Percentiles rank a stretch among this genome's conserved stretches.
phyloP scores from a whole-genome alignment of 2,888 invertebrate species.

The Eupithecia abbreviata region DNA sequence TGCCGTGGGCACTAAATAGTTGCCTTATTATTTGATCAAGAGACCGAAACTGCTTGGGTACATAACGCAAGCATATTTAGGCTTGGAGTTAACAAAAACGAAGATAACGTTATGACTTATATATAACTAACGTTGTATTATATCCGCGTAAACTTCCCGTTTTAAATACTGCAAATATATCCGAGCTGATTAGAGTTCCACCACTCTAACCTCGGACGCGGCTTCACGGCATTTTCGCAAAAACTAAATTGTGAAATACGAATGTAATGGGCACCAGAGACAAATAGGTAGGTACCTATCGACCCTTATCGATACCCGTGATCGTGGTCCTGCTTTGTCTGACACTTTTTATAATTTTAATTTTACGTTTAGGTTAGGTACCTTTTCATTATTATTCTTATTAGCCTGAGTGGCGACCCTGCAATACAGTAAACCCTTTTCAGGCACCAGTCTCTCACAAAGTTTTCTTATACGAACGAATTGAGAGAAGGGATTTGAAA shows the following conservation, averaged over 20 bases:
- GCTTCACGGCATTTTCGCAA: not conserved
- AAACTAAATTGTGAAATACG: not conserved
- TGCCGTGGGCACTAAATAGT: too few species aligned
- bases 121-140: not conserved
- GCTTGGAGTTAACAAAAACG: not conserved
- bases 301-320: not conserved
- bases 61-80: not conserved
- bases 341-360: too few species aligned
- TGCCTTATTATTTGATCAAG: not conserved
- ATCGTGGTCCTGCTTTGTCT: not conserved
- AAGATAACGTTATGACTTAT: not conserved
- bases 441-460: too few species aligned
- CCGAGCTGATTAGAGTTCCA: not conserved
- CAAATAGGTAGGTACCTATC: not conserved
- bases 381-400: too few species aligned
- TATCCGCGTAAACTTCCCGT: not conserved
- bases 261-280: not conserved
- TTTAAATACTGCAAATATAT: not conserved
- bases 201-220: not conserved
- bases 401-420: too few species aligned
- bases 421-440: too few species aligned
- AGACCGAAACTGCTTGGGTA: not conserved
- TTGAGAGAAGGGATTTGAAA: not conserved
- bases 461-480: not conserved
- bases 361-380: too few species aligned